These are phyloP conservation scores for Drosophila oshimai DNA, from an alignment of 1,140 invertebrate genomes.

Conservation along the genomic window DNA sequence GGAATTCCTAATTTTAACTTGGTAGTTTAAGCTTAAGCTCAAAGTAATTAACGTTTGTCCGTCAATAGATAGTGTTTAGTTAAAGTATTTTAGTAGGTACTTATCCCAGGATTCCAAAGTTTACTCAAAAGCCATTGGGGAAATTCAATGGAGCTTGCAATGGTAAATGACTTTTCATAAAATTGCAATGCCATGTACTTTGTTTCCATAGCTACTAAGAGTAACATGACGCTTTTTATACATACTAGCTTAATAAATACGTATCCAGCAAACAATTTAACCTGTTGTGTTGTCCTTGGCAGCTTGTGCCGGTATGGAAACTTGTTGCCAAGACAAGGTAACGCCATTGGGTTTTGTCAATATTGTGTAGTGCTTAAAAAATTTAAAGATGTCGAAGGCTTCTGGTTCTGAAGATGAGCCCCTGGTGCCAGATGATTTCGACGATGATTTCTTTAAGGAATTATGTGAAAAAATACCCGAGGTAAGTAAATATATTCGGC, in stretches of 20 bases:
- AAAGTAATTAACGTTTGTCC: background rate
- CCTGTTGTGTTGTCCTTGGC: constrained; percentile 52
- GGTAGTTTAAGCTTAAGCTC: background rate
- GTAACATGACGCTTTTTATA: constrained; percentile 2
- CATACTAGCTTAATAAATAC: constrained; percentile 9
- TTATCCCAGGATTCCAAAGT: constrained; percentile 18
- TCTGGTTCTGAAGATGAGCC: constrained; percentile 80
- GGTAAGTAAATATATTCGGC: too few species aligned
- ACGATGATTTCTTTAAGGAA: constrained; percentile 72
- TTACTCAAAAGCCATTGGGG: background rate
- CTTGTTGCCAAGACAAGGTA: constrained; percentile 58
- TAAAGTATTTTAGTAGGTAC: background rate
- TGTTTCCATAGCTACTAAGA: constrained; percentile 37
- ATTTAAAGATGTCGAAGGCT: constrained; percentile 59
- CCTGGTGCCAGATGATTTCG: constrained; percentile 74
- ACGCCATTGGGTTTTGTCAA: constrained; percentile 47
- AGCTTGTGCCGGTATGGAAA: constrained; percentile 51
- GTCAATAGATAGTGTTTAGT: background rate
- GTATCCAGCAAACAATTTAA: background rate
- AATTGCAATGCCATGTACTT: background rate
- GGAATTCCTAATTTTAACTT: constrained; percentile 18
- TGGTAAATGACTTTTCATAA: background rate
- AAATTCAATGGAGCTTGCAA: background rate
- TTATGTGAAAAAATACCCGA: constrained; percentile 73
- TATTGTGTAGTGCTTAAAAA: background rate